Percentiles rank a stretch among this genome's conserved stretches.
Conservation (phyloP, 53 echinoderm and acorn worm species). For the Paracentrotus lividus region DNA sequence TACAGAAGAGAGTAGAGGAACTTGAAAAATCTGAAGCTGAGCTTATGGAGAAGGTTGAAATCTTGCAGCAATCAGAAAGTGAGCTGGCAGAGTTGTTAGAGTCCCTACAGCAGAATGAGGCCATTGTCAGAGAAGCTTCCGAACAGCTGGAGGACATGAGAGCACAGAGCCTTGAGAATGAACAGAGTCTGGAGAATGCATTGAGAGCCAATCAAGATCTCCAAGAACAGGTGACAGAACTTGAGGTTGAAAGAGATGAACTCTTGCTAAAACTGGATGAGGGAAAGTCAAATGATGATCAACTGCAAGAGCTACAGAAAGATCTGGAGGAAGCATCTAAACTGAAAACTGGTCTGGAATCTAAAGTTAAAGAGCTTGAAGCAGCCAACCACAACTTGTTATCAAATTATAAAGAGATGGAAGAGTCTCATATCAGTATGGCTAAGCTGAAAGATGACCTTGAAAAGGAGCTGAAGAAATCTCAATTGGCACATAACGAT, state of each 20-base stretch:
- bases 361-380: slow-evolving; percentile 69
- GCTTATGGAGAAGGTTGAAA: slow-evolving; percentile 86
- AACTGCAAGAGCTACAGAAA: slow-evolving; percentile 14
- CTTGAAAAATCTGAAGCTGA: slow-evolving; percentile 93
- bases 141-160: slow-evolving; percentile 53
- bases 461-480: slow-evolving; percentile 61
- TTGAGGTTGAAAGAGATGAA: slow-evolving; percentile 67
- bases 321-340: slow-evolving; percentile 44
- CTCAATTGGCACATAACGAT: neutral
- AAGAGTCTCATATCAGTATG: neutral
- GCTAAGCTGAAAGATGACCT: slow-evolving; percentile 48
- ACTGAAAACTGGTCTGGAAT: slow-evolving; percentile 43
- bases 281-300: slow-evolving; percentile 5
- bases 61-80: slow-evolving; percentile 73
- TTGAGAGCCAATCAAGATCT: slow-evolving; percentile 77
- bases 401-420: slow-evolving; percentile 63
- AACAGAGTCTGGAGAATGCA: slow-evolving; percentile 47
- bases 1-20: slow-evolving; percentile 73
- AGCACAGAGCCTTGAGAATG: slow-evolving; percentile 23
- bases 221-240: slow-evolving; percentile 69
- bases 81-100: slow-evolving; percentile 76
- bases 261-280: slow-evolving; percentile 54
- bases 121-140: slow-evolving; percentile 52
- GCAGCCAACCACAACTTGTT: slow-evolving; percentile 38
- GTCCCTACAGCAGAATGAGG: slow-evolving; percentile 64